Conservation (phyloP, 2,113 vertebrate species). For the Isurus oxyrinchus region DNA sequence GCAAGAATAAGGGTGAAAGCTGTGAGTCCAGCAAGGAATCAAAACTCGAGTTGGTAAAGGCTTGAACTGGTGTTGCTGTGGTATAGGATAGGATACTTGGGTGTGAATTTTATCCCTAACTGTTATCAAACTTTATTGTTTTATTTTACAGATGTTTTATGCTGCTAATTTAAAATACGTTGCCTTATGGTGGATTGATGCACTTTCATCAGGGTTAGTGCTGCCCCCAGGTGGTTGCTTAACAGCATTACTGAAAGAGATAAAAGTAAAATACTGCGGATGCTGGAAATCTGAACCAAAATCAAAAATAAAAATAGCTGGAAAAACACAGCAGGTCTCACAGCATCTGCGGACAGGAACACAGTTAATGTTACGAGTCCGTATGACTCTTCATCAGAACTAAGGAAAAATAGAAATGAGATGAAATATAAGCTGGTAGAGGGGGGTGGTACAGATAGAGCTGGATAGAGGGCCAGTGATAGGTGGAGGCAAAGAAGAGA, state of each 20-base stretch:
- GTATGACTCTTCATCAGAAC: no score
- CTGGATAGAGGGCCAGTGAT: no score
- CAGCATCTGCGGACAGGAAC: no score
- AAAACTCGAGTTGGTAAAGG: background rate
- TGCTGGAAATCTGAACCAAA: no score
- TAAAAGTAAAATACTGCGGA: no score
- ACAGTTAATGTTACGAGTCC: no score
- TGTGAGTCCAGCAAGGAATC: background rate
- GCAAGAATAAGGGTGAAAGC: background rate
- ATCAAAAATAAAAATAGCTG: no score
- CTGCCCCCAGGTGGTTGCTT: background rate
- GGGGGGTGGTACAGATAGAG: no score
- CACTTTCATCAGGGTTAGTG: background rate
- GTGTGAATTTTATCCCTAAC: background rate
- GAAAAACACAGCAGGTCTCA: no score
- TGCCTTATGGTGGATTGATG: background rate
- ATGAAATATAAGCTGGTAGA: no score
- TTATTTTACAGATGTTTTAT: background rate
- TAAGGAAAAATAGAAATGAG: no score
- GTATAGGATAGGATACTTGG: background rate
- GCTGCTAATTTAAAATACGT: background rate
- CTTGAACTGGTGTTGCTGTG: background rate
- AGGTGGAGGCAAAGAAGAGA: no score
- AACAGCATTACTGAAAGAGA: background rate
- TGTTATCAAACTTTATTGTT: background rate